Evolutionary conservation across 2,797 vertebrate genomes (phyloP).

Genomic region (Parambassis ranga): DNA sequence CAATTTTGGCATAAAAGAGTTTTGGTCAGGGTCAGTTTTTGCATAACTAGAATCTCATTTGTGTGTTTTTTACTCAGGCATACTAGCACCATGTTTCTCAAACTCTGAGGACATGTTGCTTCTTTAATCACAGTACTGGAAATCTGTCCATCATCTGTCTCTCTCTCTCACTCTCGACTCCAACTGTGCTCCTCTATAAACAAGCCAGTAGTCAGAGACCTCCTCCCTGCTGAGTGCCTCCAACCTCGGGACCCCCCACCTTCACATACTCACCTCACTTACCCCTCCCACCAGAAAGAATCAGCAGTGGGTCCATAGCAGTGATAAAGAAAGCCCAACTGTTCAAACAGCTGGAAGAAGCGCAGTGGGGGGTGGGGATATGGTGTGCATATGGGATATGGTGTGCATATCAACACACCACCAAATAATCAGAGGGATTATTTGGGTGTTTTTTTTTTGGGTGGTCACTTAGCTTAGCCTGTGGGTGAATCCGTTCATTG

Average conservation of each 20-base stretch:
- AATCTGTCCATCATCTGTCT: background rate
- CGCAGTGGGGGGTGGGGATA: slow-evolving; percentile 25
- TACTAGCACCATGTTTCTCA: background rate
- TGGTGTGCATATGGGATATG: too few species aligned
- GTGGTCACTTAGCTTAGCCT: too few species aligned
- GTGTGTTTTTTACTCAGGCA: background rate
- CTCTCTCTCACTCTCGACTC: background rate
- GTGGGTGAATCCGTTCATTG: background rate
- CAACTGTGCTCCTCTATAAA: slow-evolving; percentile 13
- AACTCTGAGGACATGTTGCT: background rate
- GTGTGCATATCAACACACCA: slow-evolving; percentile 6
- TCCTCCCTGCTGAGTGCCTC: slow-evolving; percentile 43
- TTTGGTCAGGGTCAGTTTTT: too few species aligned
- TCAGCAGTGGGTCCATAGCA: slow-evolving; percentile 52
- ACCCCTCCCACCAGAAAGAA: slow-evolving; percentile 41
- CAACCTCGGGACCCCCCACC: slow-evolving; percentile 50
- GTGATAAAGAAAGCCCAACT: slow-evolving; percentile 70
- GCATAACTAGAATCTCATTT: too few species aligned
- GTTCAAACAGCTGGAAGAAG: slow-evolving; percentile 58
- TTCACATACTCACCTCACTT: slow-evolving; percentile 39
- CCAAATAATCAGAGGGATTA: background rate
- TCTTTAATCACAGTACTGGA: background rate
- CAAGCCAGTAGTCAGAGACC: slow-evolving; percentile 30
- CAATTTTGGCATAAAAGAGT: too few species aligned
- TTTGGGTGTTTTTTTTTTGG: too few species aligned